Percentiles rank a stretch among this genome's conserved stretches.
These are phyloP conservation scores for Ormyrus thymus DNA, from an alignment of 2,888 invertebrate species.

Conservation along the genomic window DNA sequence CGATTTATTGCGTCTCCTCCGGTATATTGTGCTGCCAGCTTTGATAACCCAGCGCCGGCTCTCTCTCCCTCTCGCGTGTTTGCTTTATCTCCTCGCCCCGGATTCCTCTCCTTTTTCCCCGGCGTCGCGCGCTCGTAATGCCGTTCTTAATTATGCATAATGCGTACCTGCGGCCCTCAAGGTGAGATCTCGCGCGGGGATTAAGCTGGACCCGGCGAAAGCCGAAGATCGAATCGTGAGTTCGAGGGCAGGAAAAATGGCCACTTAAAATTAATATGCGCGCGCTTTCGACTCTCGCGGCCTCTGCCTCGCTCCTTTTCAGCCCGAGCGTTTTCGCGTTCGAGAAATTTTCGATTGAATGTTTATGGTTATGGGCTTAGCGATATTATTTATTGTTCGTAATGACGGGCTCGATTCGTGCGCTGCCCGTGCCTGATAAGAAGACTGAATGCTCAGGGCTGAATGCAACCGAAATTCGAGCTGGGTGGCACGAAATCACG, in stretches of 20 bases:
- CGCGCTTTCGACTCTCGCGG: not conserved
- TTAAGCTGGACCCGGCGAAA: not conserved
- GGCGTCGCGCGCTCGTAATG: constrained; percentile 6
- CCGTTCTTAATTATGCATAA: constrained; percentile 49
- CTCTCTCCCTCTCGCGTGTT: constrained; percentile 19
- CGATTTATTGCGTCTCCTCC: constrained; percentile 44
- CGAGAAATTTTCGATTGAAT: constrained; percentile 55
- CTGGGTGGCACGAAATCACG: constrained; percentile 41
- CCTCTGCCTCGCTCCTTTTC: not conserved
- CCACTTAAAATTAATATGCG: constrained; percentile 56
- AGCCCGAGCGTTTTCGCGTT: constrained; percentile 1
- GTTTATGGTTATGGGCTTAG: constrained; percentile 55
- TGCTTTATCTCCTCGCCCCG: constrained; percentile 34
- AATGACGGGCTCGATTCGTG: constrained; percentile 52
- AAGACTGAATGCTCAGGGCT: not conserved
- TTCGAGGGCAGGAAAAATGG: constrained; percentile 31
- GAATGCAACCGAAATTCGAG: constrained; percentile 44
- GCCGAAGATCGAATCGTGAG: constrained; percentile 43
- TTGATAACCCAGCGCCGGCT: constrained; percentile 10
- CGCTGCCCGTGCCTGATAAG: constrained; percentile 51
- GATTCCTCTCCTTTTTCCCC: not conserved
- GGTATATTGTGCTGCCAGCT: constrained; percentile 36
- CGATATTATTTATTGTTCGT: constrained; percentile 56
- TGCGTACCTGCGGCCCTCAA: constrained; percentile 10
- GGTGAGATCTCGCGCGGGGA: constrained; percentile 28